phyloP scores from a whole-genome alignment of 2,797 vertebrate species.

The Huso huso region DNA sequence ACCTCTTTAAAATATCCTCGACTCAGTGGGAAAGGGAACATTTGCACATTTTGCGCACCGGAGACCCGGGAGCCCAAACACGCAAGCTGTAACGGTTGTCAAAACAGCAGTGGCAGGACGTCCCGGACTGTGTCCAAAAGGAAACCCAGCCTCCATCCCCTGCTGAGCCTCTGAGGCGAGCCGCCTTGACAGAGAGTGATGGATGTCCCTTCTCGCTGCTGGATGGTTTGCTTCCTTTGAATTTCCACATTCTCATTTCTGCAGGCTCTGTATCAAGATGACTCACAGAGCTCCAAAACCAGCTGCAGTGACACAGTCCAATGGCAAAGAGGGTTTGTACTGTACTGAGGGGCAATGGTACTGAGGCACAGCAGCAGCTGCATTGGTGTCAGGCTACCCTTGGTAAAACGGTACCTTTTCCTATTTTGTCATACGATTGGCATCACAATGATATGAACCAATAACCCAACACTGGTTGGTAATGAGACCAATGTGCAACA shows the following conservation, averaged over 20 bases:
- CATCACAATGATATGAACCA: too few species aligned
- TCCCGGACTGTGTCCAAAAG: neutral
- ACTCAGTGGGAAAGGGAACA: neutral
- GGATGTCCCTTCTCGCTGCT: neutral
- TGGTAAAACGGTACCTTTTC: too few species aligned
- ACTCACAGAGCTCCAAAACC: neutral
- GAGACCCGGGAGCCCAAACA: neutral
- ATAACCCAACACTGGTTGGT: too few species aligned
- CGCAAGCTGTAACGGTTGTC: neutral
- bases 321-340: too few species aligned
- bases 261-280: neutral
- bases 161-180: neutral
- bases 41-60: neutral
- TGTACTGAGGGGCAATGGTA: too few species aligned
- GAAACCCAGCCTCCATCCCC: neutral
- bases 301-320: neutral
- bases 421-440: too few species aligned
- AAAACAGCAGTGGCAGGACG: slow-evolving; percentile 25
- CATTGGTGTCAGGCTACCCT: too few species aligned
- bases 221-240: neutral
- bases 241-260: neutral
- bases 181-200: neutral
- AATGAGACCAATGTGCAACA: too few species aligned
- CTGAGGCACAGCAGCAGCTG: too few species aligned
- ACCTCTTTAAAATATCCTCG: too few species aligned